A percentile compares a stretch with the other conserved stretches of the same genome.
phyloP scores from a whole-genome alignment of 2,113 vertebrate species.

The Willisornis vidua region DNA sequence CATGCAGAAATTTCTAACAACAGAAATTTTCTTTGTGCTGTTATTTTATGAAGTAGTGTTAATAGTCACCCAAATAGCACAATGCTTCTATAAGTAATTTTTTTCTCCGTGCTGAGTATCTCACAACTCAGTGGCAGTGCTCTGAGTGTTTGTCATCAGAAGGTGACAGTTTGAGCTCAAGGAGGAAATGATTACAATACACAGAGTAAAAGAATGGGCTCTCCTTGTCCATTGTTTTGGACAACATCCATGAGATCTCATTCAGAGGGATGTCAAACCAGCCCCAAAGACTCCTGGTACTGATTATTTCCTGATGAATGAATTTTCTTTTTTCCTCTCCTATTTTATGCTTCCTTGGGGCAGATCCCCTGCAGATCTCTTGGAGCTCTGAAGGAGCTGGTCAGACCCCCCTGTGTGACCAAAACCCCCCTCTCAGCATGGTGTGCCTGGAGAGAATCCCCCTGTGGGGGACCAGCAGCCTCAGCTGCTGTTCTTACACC shows the following conservation, averaged over 20 bases:
- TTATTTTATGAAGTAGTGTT: not conserved
- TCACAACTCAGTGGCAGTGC: not conserved
- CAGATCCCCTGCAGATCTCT: not conserved
- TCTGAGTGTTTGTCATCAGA: not conserved
- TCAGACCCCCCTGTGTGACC: not conserved
- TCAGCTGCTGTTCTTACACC: not conserved
- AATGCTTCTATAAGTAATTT: not conserved
- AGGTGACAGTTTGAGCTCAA: not conserved
- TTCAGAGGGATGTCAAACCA: not conserved
- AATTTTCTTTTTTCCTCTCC: not conserved
- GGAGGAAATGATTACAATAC: not conserved
- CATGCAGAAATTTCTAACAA: not conserved
- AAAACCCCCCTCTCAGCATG: not conserved
- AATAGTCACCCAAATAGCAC: not conserved
- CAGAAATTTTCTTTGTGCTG: not conserved
- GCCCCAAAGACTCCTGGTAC: not conserved
- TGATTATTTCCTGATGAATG: not conserved
- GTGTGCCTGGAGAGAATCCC: not conserved
- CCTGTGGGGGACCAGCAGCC: not conserved
- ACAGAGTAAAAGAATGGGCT: not conserved
- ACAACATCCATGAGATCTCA: not conserved
- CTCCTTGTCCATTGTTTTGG: not conserved
- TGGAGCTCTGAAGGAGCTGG: not conserved
- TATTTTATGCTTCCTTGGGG: not conserved
- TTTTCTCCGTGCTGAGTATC: not conserved